A percentile compares a stretch with the other conserved stretches of the same genome.
Evolutionary conservation across 2,888 invertebrate genomes (phyloP).

Genomic region (Andrena marginata): DNA sequence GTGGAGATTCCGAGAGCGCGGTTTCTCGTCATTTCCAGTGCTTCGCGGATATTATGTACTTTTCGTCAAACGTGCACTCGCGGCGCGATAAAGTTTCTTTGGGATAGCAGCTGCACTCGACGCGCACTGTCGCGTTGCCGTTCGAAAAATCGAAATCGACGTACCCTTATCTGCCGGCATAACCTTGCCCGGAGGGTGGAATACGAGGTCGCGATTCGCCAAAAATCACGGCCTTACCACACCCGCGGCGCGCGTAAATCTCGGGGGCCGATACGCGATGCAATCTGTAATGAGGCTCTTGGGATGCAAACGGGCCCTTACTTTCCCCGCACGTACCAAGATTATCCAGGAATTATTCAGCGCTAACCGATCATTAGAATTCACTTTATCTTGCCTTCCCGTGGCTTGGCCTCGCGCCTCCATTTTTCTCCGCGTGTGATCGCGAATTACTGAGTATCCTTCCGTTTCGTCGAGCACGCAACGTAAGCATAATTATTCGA

Average conservation of each 20-base stretch:
- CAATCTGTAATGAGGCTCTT: conserved; percentile 69
- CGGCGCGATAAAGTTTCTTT: neutral
- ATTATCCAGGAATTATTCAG: conserved; percentile 79
- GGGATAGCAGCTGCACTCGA: neutral
- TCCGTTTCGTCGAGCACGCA: too few species aligned
- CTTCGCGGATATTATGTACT: neutral
- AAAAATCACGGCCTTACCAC: conserved; percentile 31
- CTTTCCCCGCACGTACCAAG: conserved; percentile 75
- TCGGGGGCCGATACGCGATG: conserved; percentile 40
- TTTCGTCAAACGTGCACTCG: neutral
- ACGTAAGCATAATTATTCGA: conserved; percentile 7
- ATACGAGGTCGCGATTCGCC: conserved; percentile 10
- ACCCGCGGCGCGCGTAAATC: conserved; percentile 53
- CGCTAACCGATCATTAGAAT: conserved; percentile 78
- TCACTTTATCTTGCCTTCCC: conserved; percentile 75
- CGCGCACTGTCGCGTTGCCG: neutral
- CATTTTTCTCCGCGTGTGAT: conserved; percentile 2
- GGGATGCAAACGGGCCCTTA: conserved; percentile 71
- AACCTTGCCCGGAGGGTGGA: neutral
- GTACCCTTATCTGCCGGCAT: conserved; percentile 17
- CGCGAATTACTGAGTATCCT: neutral
- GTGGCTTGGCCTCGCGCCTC: neutral
- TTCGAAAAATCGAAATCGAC: conserved; percentile 15
- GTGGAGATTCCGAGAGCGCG: too few species aligned
- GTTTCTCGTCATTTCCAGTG: too few species aligned